Conservation (phyloP, 2,888 invertebrate genomes). For the Amblyjoppa proteus region DNA sequence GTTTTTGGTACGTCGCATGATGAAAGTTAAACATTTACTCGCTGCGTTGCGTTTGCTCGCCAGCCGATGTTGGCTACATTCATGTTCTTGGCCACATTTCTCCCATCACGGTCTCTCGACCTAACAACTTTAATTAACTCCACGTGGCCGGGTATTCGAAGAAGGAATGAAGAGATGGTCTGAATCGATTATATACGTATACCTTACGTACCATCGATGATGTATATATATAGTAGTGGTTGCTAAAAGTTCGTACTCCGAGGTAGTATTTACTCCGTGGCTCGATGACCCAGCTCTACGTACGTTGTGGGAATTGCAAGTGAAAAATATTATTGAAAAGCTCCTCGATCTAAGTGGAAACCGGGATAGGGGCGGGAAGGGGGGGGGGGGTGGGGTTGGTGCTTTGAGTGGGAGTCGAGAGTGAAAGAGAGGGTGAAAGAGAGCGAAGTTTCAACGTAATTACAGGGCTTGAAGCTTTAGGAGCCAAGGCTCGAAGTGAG, state of each 20-base stretch:
- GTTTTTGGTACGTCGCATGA: too few relatives aligned
- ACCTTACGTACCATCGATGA: neutral
- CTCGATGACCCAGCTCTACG: neutral
- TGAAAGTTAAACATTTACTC: too few relatives aligned
- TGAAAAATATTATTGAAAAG: slow-evolving; percentile 58
- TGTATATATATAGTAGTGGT: neutral
- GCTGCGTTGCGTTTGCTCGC: too few relatives aligned
- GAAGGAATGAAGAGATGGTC: neutral
- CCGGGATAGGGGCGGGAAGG: neutral
- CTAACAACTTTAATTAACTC: slow-evolving; percentile 35
- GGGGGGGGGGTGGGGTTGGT: too few relatives aligned
- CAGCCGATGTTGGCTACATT: too few relatives aligned
- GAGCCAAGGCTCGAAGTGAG: slow-evolving; percentile 45
- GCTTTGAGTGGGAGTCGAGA: slow-evolving; percentile 6
- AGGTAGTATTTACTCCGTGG: neutral
- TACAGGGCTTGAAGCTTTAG: slow-evolving; percentile 60
- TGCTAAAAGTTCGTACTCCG: slow-evolving; percentile 15
- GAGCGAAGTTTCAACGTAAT: slow-evolving; percentile 54
- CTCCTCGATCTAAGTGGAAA: neutral
- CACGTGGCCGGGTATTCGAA: neutral
- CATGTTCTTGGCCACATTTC: too few relatives aligned
- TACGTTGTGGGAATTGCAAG: slow-evolving; percentile 2
- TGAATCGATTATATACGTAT: slow-evolving; percentile 32
- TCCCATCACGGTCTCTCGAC: too few relatives aligned
- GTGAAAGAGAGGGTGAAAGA: slow-evolving; percentile 33